phyloP scores from a whole-genome alignment of 2,888 invertebrate genomes.

The Amphipyra tragopoginis region DNA sequence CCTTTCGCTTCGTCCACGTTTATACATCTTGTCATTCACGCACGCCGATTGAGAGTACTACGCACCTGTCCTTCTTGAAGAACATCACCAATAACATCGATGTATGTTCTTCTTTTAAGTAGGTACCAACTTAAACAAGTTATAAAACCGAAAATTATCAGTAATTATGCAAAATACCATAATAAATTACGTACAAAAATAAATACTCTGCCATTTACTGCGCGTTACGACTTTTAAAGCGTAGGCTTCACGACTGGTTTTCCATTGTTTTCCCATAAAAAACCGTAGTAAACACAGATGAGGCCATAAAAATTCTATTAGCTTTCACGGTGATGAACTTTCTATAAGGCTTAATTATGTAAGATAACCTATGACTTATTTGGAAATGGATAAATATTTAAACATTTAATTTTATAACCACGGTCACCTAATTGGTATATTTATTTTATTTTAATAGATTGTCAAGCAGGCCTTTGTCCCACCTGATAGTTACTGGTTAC shows the following conservation, averaged over 20 bases:
- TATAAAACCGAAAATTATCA: no score
- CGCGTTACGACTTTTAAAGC: conserved; percentile 34
- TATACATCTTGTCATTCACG: no score
- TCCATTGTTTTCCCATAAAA: conserved; percentile 59
- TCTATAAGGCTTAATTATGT: conserved; percentile 38
- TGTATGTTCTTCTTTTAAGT: no score
- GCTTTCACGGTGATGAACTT: conserved; percentile 47
- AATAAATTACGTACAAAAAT: conserved; percentile 52
- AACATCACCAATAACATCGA: no score
- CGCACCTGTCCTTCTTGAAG: no score
- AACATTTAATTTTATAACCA: no score
- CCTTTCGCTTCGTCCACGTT: no score
- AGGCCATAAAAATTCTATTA: conserved; percentile 45
- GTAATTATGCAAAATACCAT: conserved; percentile 42
- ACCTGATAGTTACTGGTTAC: no score
- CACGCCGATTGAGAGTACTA: no score
- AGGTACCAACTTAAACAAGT: no score
- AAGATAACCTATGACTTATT: conserved; percentile 19
- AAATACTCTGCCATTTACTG: conserved; percentile 45
- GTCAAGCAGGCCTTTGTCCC: no score
- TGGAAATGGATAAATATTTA: background rate
- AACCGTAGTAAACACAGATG: conserved; percentile 31
- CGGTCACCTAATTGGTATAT: background rate
- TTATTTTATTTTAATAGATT: no score
- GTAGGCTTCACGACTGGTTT: conserved; percentile 44